These are phyloP conservation scores for Thecocarcelia acutangulata DNA, from an alignment of 2,888 invertebrate species.

Conservation along the genomic window DNA sequence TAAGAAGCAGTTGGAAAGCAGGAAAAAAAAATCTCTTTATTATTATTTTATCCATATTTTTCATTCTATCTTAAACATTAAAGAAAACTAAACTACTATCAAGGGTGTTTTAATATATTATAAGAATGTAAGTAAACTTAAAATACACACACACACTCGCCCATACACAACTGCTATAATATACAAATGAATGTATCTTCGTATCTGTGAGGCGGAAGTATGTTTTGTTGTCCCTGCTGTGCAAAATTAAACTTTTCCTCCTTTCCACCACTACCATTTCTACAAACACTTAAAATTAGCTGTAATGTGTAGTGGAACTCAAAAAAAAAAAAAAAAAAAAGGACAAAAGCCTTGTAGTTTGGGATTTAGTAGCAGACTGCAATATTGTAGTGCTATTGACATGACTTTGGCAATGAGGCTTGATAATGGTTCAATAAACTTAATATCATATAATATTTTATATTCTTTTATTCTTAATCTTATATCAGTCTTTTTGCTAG, in stretches of 20 bases:
- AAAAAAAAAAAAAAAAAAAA: slow-evolving; percentile 38
- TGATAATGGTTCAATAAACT: slow-evolving; percentile 69
- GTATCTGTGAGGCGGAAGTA: slow-evolving; percentile 24
- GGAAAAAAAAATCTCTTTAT: slow-evolving; percentile 18
- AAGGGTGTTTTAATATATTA: slow-evolving; percentile 52
- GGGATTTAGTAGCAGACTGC: neutral
- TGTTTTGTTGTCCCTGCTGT: slow-evolving; percentile 13
- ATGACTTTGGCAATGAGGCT: slow-evolving; percentile 68
- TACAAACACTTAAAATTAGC: slow-evolving; percentile 48
- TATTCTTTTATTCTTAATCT: slow-evolving; percentile 9
- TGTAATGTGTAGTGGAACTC: neutral
- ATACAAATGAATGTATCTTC: neutral
- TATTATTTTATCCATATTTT: slow-evolving; percentile 12
- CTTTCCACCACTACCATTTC: neutral
- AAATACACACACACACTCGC: neutral
- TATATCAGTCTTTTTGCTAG: neutral
- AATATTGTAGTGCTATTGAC: slow-evolving; percentile 56
- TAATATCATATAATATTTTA: slow-evolving; percentile 66
- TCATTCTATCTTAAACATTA: slow-evolving; percentile 37
- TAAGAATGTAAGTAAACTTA: neutral
- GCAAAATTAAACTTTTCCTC: slow-evolving; percentile 8
- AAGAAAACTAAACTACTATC: slow-evolving; percentile 60
- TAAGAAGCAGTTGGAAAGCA: neutral
- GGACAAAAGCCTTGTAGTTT: slow-evolving; percentile 16
- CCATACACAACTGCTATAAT: neutral